Base-by-base conservation (phyloP, 2,113 vertebrate genomes). In the Neogobius melanostomus region DNA sequence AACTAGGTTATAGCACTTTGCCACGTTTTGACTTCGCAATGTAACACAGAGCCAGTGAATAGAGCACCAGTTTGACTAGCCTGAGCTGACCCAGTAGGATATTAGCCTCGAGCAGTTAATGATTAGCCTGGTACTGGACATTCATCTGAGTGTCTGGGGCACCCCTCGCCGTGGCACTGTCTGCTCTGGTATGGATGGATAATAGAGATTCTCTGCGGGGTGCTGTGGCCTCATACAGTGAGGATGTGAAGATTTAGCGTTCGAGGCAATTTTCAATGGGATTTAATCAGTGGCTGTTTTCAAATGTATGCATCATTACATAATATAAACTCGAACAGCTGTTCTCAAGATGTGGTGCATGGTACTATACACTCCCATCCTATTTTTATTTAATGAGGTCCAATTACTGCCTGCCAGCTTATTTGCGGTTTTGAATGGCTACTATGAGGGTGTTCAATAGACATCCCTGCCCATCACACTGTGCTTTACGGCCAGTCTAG, bases 81-180 rank as follows among this genome's bases (percentile, higher is more conserved):
- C 47, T 48, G 66, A 49, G 76, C 72, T 75, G 77, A 82, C 69
- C 77, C 62, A n/a, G 77, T 70, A 66, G 74, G 64, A 72, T 47
- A 74, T 69, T 52, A 49, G 59, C 76, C 8, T 7, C 61, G 53
- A 64, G 73, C 68, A 63, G 69, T 70, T 83, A 87, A 87, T 85
- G 81, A 85, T 88, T 79, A 63, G 71, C 79, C 69, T 66, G 77
- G 64, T 50, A 8, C 53, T 43, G 69, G 64, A 60, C 81, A 69
- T 75, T 68, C 36, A 9, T 53, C 59, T 69, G 52, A 80, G 12
- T 7, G 56, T 42, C 11, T 42, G 56, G 56, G 11, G 28, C 54
- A 12, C 54, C 54, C 56, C 56, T 42, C 56, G 6, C 56, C 15
- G 56, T 11, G 21, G 0, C 7, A 47, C 54, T 57, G 54, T 57